A percentile compares a stretch with the other conserved stretches of the same genome.
phyloP scores from a whole-genome alignment of 2,888 invertebrate species.

The Stictocephala bisonia region DNA sequence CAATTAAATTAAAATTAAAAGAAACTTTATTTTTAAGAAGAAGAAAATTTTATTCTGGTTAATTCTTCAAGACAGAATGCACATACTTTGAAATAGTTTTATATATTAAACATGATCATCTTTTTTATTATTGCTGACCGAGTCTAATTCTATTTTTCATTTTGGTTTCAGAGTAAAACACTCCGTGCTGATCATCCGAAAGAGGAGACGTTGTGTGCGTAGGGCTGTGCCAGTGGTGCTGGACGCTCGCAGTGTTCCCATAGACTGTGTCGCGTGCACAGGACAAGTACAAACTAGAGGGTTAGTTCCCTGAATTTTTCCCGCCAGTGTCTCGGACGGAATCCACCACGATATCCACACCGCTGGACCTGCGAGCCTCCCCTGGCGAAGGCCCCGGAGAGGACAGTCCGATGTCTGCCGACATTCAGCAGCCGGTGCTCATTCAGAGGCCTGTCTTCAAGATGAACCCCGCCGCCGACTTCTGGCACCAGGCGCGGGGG shows the following conservation, averaged over 20 bases:
- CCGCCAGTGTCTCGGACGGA: conserved; percentile 54
- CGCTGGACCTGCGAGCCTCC: conserved; percentile 62
- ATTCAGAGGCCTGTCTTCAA: conserved; percentile 63
- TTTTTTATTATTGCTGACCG: not conserved
- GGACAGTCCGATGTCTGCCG: conserved; percentile 57
- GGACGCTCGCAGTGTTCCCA: not conserved
- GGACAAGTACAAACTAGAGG: conserved; percentile 15
- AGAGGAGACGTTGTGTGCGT: conserved; percentile 11
- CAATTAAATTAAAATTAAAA: too few species aligned
- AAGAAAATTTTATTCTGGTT: too few species aligned
- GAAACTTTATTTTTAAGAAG: too few species aligned
- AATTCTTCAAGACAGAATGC: too few species aligned
- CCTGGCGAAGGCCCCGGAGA: conserved; percentile 58
- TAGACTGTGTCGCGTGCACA: conserved; percentile 20
- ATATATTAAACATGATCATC: too few species aligned
- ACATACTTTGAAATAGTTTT: too few species aligned
- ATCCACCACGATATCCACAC: conserved; percentile 62
- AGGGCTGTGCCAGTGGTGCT: too few species aligned
- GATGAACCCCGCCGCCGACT: conserved; percentile 63
- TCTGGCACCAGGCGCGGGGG: conserved; percentile 67
- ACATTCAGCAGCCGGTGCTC: conserved; percentile 59
- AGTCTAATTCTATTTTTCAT: not conserved
- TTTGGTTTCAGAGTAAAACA: conserved; percentile 19
- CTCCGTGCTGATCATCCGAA: conserved; percentile 19
- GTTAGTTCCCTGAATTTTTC: not conserved